Conservation (phyloP, 2,113 vertebrate species). For the Eublepharis macularius region DNA sequence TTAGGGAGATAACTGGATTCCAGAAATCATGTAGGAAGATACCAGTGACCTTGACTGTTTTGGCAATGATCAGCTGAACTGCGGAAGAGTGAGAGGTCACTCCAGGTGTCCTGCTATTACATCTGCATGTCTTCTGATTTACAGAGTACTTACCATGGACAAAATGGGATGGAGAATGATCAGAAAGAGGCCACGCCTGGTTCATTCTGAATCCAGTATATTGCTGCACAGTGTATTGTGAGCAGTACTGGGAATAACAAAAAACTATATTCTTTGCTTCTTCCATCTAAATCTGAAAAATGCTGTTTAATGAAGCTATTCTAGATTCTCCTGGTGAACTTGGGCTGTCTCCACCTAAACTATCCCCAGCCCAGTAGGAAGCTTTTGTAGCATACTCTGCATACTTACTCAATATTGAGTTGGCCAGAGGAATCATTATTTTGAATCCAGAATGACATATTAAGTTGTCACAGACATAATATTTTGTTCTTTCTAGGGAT, state of each 20-base stretch:
- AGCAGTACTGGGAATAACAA: too few relatives aligned
- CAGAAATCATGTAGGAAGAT: not conserved
- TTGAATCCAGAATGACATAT: not conserved
- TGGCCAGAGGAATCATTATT: not conserved
- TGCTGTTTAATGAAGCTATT: not conserved
- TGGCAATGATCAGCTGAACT: not conserved
- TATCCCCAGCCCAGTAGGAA: not conserved
- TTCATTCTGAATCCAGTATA: not conserved
- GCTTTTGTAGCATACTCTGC: not conserved
- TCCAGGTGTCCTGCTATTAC: not conserved
- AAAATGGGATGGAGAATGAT: not conserved
- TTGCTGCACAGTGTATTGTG: not conserved
- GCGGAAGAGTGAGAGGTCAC: not conserved
- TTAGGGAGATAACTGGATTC: not conserved
- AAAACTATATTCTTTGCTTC: not conserved
- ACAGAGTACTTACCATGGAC: not conserved
- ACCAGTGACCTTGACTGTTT: not conserved
- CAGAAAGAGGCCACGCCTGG: not conserved
- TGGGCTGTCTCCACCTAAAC: not conserved
- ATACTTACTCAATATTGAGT: not conserved
- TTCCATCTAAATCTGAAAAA: not conserved
- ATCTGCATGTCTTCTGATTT: not conserved
- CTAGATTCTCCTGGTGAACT: not conserved
- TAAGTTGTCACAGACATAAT: not conserved
- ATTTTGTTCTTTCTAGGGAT: not conserved